A percentile compares a stretch with the other conserved stretches of the same genome.
Conservation (phyloP, 2,113 vertebrate species). For the Condylura cristata region DNA sequence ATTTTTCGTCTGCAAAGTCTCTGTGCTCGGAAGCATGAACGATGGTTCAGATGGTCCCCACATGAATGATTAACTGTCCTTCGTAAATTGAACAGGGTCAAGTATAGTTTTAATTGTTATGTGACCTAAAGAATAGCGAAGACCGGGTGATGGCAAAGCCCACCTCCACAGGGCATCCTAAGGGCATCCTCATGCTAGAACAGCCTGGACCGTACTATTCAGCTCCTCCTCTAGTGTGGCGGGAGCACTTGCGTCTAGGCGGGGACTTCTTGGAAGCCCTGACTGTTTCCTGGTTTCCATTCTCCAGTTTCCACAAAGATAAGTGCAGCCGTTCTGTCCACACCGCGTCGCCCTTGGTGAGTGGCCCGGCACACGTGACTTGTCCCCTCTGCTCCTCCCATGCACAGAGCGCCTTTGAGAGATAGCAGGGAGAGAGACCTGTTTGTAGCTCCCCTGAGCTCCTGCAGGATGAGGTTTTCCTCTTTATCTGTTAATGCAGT, state of each 20-base stretch:
- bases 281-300: not conserved
- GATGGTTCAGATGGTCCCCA: not conserved
- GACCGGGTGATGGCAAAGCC: not conserved
- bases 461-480: not conserved
- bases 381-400: no score
- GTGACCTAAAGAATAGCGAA: not conserved
- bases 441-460: not conserved
- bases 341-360: not conserved
- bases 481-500: not conserved
- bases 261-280: not conserved
- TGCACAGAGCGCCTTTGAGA: accelerated
- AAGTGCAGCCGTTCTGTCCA: not conserved
- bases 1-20: not conserved
- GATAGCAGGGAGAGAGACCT: accelerated
- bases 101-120: not conserved
- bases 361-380: accelerated
- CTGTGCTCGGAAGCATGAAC: not conserved
- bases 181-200: not conserved
- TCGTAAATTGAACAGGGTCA: not conserved
- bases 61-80: not conserved
- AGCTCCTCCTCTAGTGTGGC: not conserved
- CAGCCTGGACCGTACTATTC: not conserved
- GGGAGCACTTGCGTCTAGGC: not conserved
- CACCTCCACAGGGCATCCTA: no score
- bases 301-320: not conserved